phyloP scores from a whole-genome alignment of 2,113 vertebrate species.

The Petrocephalus zakoni region DNA sequence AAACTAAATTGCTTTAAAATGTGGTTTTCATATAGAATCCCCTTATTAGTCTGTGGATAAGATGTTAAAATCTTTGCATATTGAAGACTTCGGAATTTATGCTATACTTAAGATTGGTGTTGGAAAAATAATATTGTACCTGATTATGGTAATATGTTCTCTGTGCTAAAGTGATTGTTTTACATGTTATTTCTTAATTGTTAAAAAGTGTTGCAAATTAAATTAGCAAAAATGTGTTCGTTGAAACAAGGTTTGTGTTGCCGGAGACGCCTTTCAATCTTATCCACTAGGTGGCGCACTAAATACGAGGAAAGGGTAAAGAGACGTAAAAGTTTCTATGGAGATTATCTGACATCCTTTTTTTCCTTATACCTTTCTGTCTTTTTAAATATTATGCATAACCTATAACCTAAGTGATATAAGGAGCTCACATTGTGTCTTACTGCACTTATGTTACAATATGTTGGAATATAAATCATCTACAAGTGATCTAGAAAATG shows the following conservation, averaged over 20 bases:
- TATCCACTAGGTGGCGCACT: background rate
- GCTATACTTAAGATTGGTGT: background rate
- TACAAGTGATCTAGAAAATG: background rate
- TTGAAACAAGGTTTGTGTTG: background rate
- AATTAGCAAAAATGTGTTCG: background rate
- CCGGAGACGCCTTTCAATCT: background rate
- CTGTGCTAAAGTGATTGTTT: background rate
- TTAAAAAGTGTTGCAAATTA: background rate
- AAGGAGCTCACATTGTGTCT: too few relatives aligned
- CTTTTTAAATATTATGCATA: too few relatives aligned
- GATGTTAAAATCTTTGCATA: background rate
- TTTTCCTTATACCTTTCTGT: too few relatives aligned
- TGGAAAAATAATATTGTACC: background rate
- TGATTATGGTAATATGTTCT: background rate
- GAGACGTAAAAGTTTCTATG: background rate
- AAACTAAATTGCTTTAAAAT: too few relatives aligned
- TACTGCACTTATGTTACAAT: background rate
- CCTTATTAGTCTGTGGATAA: too few relatives aligned
- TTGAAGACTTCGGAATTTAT: background rate
- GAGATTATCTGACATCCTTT: too few relatives aligned
- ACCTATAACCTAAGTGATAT: too few relatives aligned
- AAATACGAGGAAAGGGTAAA: background rate
- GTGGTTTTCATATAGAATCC: too few relatives aligned
- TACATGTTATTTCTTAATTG: background rate
- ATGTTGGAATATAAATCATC: background rate